Evolutionary conservation across 2,113 vertebrate genomes (phyloP).

Genomic region (Desmodus rotundus): DNA sequence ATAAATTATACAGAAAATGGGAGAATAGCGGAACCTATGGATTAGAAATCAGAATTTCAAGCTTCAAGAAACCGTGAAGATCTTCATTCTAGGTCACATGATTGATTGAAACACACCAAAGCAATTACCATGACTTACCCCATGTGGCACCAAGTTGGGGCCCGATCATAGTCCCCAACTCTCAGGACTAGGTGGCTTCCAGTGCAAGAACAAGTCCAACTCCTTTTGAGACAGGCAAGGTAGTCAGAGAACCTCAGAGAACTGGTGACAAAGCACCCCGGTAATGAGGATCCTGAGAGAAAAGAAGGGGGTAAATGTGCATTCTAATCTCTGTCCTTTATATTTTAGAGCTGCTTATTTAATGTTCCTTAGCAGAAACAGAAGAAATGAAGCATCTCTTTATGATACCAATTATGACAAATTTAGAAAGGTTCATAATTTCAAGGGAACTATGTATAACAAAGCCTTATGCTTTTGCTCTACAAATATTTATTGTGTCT

Average conservation of each 20-base stretch:
- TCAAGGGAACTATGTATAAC: background rate
- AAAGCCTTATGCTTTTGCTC: background rate
- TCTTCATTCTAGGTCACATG: background rate
- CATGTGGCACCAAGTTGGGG: rapidly evolving
- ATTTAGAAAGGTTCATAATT: background rate
- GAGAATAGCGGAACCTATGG: background rate
- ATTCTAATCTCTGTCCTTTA: background rate
- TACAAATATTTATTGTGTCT: background rate
- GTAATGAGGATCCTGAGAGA: background rate
- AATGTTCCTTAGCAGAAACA: background rate
- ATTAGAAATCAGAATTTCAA: background rate
- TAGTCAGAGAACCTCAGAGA: background rate
- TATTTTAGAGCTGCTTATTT: background rate
- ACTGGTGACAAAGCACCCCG: too few relatives aligned
- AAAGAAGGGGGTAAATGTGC: background rate
- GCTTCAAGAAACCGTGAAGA: background rate
- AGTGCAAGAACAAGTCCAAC: background rate
- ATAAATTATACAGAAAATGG: background rate
- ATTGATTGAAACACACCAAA: background rate
- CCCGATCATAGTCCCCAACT: background rate
- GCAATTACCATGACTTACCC: background rate
- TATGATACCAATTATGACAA: background rate
- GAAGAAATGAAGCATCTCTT: background rate
- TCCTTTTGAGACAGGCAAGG: background rate
- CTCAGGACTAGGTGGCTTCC: background rate